Percentiles rank a stretch among this genome's conserved stretches.
phyloP scores from a whole-genome alignment of 2,888 invertebrate genomes.

The Horisme vitalbata region DNA sequence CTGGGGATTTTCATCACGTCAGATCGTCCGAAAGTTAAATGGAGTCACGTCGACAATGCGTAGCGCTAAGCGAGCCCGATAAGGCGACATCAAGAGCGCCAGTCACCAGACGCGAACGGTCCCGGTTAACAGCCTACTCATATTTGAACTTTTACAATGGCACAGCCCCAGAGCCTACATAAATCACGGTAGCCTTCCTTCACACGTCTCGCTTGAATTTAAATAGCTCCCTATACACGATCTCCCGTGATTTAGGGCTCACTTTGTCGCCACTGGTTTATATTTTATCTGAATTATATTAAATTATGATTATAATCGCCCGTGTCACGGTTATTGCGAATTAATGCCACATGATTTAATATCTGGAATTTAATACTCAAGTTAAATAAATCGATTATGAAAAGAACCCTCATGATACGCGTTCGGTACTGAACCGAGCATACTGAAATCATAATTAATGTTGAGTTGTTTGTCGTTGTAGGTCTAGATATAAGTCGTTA shows the following conservation, averaged over 20 bases:
- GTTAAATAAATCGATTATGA: conserved; percentile 13
- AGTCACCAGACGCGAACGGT: conserved; percentile 12
- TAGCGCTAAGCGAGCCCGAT: conserved; percentile 30
- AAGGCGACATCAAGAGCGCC: conserved; percentile 24
- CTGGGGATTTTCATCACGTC: conserved; percentile 43
- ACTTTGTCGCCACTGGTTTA: conserved; percentile 49
- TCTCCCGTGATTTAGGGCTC: conserved; percentile 65
- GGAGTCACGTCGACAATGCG: conserved; percentile 48
- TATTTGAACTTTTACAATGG: conserved; percentile 75
- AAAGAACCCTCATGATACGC: conserved; percentile 12
- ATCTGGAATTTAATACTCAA: conserved; percentile 1
- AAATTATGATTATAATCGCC: conserved; percentile 35
- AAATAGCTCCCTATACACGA: conserved; percentile 69
- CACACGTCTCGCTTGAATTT: conserved; percentile 74
- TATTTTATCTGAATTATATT: conserved; percentile 46
- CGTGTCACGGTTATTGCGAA: conserved; percentile 26
- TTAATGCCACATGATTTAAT: conserved; percentile 19
- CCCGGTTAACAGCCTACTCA: conserved; percentile 48
- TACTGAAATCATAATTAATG: conserved; percentile 18
- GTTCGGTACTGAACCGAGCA: conserved; percentile 7
- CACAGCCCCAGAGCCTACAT: conserved; percentile 58
- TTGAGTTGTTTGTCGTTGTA: not conserved
- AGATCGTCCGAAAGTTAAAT: conserved; percentile 48
- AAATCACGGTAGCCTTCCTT: conserved; percentile 71
- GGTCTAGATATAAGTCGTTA: conserved; percentile 1